Base-by-base conservation (phyloP, 1,140 invertebrate species). In the Probaryconus sp. region DNA sequence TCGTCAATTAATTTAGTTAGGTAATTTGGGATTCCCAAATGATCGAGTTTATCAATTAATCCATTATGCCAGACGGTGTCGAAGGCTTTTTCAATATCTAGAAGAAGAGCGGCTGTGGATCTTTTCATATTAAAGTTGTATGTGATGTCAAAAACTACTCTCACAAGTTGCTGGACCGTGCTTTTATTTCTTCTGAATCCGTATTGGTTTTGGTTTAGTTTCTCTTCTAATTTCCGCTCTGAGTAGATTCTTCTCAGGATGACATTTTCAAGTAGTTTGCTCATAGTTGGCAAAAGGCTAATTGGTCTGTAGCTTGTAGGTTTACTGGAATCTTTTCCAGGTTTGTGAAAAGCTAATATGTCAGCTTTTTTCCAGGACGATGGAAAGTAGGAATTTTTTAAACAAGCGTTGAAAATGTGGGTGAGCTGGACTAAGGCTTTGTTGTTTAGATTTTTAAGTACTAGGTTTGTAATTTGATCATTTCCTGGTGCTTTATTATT, bases 261-360 rank as follows among this genome's bases (percentile, higher is more conserved):
- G 1, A 56, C 30, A 7, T 13, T 56, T 61, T 61, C 65, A 0
- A 45, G 20, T 1, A 64, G 26, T 58, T 71, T 71, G 13, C 51
- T 71, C 0, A 73, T 10, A 2, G 53, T 60, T 1, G 7, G 7
- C 0, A 73, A 40, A 2, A 65, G 47, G 28, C 47, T 73, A 9
- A 65, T 67, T 9, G 69, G 61, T 6, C 61, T 18, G n/a, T 55
- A 60, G 48, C 31, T 74, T 9, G 31, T 13, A 0, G 43, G 5
- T 4, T 30, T 17, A 21, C 13, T 35, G 17, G 31, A 28, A 9
- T 14, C 5, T 33, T 89, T 88, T 3, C 79, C 77, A 1, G 81
- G 79, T 77, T 88, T 88, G 1, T 37, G 79, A 13, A 88, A 81
- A 0, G 80, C 63, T 6, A 87, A 75, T 3, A 87, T 63, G 2